Base-by-base conservation (phyloP, 2,113 vertebrate genomes). In the Oryzias curvinotus region DNA sequence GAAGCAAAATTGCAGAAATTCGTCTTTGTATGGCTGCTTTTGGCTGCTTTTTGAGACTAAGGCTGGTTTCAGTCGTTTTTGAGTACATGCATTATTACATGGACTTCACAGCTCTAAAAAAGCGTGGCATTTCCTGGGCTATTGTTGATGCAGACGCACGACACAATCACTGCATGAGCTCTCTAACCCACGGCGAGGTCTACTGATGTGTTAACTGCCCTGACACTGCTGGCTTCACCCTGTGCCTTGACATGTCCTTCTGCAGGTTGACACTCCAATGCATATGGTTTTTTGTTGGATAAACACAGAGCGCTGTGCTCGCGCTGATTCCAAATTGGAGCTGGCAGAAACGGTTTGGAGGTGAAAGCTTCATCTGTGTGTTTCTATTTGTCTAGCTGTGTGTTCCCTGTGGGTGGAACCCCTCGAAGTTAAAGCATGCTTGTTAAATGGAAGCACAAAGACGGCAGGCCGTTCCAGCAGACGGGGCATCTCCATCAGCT, bases 401-500 rank as follows among this genome's bases (percentile, higher is more conserved):
- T 14, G 15, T 7, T 14, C 15, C 6, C 51, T 52, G 6, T 2
- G 18, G 23, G 15, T 15, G 26, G 8, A 47, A 16, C 75, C 77
- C 77, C 77, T 60, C 21, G 87, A 81, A 87, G 73, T 77, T 68
- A 52, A 46, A 56, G 65, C 51, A 66, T 81, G 71, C 73, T 80
- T 82, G 80, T 86, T 88, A 89, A 90, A 86, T 82, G 81, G 78
- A 67, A 68, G 78, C 62, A 62, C 73, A 80, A 84, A 88, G 88
- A 88, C 87, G 84, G 65, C 77, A 52, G 78, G 73, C 58, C 78
- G 84, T 66, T 84, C 75, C 84, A 75, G 79, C 58, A 58, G 82
- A 86, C 62, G 74, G 78, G 68, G 64, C 75, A 76, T 85, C 71
- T 71, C 64, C 54, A 69, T 68, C 58, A 62, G 30, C 36, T 36